Conservation (phyloP, 1,140 invertebrate species). For the Ericerus pela region DNA sequence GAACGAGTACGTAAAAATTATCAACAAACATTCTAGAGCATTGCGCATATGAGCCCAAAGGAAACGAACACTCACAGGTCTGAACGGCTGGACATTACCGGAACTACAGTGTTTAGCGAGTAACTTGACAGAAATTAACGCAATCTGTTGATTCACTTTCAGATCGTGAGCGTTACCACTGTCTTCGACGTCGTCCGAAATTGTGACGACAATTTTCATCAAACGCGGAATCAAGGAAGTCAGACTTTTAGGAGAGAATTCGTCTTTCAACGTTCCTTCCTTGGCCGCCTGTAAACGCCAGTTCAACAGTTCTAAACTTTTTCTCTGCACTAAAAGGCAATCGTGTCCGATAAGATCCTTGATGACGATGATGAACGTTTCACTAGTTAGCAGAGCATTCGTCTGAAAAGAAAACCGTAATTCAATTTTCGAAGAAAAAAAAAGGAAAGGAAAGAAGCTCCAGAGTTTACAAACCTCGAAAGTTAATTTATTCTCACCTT, state of each 20-base stretch:
- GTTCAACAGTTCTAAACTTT: constrained; percentile 69
- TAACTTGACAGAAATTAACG: constrained; percentile 64
- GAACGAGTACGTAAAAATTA: too few species aligned
- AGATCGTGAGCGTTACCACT: constrained; percentile 27
- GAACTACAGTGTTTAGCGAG: constrained; percentile 51
- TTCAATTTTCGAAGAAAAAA: too few species aligned
- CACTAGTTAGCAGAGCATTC: constrained; percentile 58
- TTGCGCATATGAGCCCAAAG: too few species aligned
- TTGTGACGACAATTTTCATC: constrained; percentile 43
- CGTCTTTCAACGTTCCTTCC: constrained; percentile 30
- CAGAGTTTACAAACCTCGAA: constrained; percentile 4
- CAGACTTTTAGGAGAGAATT: constrained; percentile 28
- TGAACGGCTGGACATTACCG: constrained; percentile 46
- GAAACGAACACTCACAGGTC: too few species aligned
- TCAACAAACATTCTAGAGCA: too few species aligned
- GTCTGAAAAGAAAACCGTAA: constrained; percentile 28
- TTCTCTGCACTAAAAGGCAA: constrained; percentile 50
- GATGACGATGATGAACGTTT: constrained; percentile 60
- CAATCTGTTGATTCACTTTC: constrained; percentile 53
- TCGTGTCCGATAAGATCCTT: constrained; percentile 50
- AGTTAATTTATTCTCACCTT: constrained; percentile 31
- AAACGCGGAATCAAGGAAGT: constrained; percentile 43
- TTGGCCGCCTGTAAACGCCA: constrained; percentile 49
- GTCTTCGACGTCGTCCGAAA: constrained; percentile 32
- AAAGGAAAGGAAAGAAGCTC: constrained; percentile 6